phyloP scores from a whole-genome alignment of 1,140 invertebrate species.

The Listronotus bonariensis region DNA sequence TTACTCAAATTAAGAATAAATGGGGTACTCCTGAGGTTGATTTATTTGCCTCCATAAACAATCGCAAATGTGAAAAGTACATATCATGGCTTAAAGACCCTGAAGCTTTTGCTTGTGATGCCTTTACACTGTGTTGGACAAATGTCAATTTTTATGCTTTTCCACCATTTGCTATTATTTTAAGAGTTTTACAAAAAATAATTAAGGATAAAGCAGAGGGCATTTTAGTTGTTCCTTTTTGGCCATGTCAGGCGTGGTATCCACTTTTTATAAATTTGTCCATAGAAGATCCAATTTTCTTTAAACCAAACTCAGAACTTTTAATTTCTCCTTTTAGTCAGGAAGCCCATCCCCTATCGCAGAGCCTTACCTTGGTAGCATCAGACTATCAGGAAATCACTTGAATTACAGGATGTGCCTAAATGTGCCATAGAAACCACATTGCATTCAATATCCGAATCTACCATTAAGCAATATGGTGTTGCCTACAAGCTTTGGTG shows the following conservation, averaged over 20 bases:
- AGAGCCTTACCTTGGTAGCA: constrained; percentile 8
- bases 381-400: constrained; percentile 7
- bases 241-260: constrained; percentile 7
- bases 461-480: constrained; percentile 16
- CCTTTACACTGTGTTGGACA: constrained; percentile 20
- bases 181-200: constrained; percentile 38
- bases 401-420: no score
- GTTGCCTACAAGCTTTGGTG: constrained; percentile 5
- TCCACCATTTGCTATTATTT: constrained; percentile 10
- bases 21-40: constrained; percentile 38
- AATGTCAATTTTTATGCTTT: constrained; percentile 19
- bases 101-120: constrained; percentile 6
- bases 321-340: constrained; percentile 15
- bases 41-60: constrained; percentile 29
- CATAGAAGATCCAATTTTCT: neutral
- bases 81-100: constrained; percentile 19
- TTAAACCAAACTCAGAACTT: neutral
- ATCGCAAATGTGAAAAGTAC: constrained; percentile 23
- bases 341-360: constrained; percentile 1
- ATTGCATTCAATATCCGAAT: neutral
- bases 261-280: constrained; percentile 3
- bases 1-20: constrained; percentile 17
- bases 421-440: no score
- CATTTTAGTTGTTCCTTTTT: constrained; percentile 9
- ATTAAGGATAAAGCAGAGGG: neutral